Evolutionary conservation across 2,797 vertebrate species (phyloP), one percentile per base, ranked within the genome.

Genomic region (Allobates femoralis): DNA sequence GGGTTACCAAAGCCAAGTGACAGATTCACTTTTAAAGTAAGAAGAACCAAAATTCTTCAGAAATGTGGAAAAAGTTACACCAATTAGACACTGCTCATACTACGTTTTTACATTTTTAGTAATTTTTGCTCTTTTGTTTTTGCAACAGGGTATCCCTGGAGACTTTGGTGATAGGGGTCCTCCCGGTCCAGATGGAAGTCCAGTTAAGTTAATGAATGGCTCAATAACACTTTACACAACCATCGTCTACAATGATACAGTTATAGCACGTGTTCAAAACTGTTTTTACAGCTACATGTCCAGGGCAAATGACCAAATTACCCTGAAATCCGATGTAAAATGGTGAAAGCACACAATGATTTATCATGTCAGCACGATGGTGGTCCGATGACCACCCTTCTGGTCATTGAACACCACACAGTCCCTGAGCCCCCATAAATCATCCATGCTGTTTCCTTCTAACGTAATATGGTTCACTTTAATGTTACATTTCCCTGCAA

Each of bases 141-240:
- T 87, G 84, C 74, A 14, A 26, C 89, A 97, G 98, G 98, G 97
- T 83, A 94, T 96, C 88, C 93, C 95, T 34, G 98, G 98, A 86
- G 96, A 96, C 85, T 93, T 92, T 23, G 98, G 97, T 26, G 96
- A 96, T 18, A 95, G 97, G 92, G 97, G 97, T 2, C 93, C 95
- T 23, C 94, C 96, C 41, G 98, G 98, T 90, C 94, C 96, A 83
- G 97, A 99, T 88, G 97, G 98, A 75, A 96, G 92, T 89, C 95
- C 97, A 93, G 98, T 99, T n/a, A 93, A 94, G 95, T 95, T 90
- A 71, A 64, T 76, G 10, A 79, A 19, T 64, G n/a, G 32, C 41
- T 69, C 8, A 37, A 37, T 41, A 16, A 64, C 11, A 14, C 60
- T 26, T 26, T 28, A 28, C 58, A 60, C 11, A 26, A 26, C 58